Evolutionary conservation across 2,797 vertebrate species (phyloP), one percentile per base, ranked within the genome.

Genomic region (Pachyuromys duprasi): DNA sequence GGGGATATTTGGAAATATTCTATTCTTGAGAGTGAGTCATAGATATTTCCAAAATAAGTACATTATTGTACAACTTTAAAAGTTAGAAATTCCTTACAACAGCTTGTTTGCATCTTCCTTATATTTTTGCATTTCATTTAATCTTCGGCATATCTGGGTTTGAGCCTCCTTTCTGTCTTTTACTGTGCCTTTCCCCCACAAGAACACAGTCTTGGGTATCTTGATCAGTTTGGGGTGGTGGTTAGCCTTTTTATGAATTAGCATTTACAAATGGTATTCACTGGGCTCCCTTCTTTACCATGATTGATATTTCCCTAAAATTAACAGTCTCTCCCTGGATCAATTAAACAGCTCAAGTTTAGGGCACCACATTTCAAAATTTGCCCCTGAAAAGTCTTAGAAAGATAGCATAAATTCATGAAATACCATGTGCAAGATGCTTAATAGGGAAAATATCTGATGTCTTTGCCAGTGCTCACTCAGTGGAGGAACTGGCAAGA

Each of bases 1-100:
- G 80, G 95, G 98, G 98, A 92, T 89, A 97, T 96, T 96, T 93
- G 93, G 62, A 89, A 92, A 90, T 89, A 93, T 28, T 79, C 83
- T 97, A 94, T 80, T 95, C 86, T 45, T 22, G 81, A 82, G 81
- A 83, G 33, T 57, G 49, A 95, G 78, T 60, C 90, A 57, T 12
- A n/a, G 18, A 22, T 31, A 76, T 49, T 96, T 95, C 78, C 39
- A 55, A 82, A 93, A 49, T 8, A 69, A 95, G 18, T n/a, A 70
- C 33, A 65, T 89, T 87, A 39, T 80, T 78, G 91, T 86, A 24
- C 65, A 53, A 90, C 62, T 91, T 70, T 45, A 90, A 94, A 65
- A 80, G 62, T 45, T 39, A 90, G 55, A 95, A 93, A 86, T 86
- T 39, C n/a, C 82, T 60, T 55, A 36, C 39, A 87, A 45, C 7